Conservation (phyloP, 2,113 vertebrate species). For the Myrmecobius fasciatus region DNA sequence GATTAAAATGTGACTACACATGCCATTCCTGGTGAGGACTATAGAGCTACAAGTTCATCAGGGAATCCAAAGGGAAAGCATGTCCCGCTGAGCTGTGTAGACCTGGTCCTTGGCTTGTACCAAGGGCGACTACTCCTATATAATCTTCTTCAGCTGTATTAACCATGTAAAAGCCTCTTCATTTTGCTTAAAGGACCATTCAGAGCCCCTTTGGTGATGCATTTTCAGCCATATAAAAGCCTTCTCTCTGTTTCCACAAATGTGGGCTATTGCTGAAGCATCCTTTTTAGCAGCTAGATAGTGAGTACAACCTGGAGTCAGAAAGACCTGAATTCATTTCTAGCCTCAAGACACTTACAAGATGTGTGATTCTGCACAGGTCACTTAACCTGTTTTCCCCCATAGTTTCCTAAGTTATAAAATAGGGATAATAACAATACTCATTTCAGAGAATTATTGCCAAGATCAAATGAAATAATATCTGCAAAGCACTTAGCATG, state of each 20-base stretch:
- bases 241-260: not conserved
- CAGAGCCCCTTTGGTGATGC: conserved; percentile 39
- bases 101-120: not conserved
- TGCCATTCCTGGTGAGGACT: conserved; percentile 21
- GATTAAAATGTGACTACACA: conserved; percentile 57
- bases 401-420: not conserved
- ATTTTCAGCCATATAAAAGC: conserved; percentile 18
- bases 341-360: not conserved
- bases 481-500: not conserved
- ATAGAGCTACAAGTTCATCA: conserved; percentile 51
- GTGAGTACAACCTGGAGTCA: not conserved
- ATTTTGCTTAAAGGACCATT: conserved; percentile 30
- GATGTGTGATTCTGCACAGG: not conserved
- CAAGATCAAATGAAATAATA: not conserved
- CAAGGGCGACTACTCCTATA: not conserved
- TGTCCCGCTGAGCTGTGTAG: conserved; percentile 6
- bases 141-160: not conserved
- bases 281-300: not conserved
- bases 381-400: not conserved
- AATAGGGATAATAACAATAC: not conserved
- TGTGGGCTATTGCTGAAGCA: not conserved
- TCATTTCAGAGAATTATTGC: not conserved
- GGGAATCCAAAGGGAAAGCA: conserved; percentile 25
- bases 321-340: not conserved
- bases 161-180: not conserved